A percentile compares a stretch with the other conserved stretches of the same genome.
Evolutionary conservation across 2,888 invertebrate species (phyloP).

Genomic region (Periphyllus acericola): DNA sequence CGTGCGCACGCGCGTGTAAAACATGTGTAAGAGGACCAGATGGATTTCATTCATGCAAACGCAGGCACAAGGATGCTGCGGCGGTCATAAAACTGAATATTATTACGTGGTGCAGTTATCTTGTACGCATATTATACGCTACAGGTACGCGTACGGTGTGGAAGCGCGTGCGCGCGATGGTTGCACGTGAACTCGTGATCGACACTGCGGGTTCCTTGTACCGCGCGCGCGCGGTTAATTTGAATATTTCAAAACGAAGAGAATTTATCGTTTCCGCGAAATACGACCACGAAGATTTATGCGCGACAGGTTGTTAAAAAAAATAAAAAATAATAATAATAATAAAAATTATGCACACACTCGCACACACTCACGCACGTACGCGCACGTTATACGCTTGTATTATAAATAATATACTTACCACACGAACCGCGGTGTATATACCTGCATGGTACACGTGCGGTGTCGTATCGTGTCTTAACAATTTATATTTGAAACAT

Average conservation of each 20-base stretch:
- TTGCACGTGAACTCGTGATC: slow-evolving; percentile 37
- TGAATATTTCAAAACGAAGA: slow-evolving; percentile 53
- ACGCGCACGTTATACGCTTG: too few species aligned
- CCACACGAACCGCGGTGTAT: not conserved
- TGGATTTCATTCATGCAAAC: slow-evolving; percentile 19
- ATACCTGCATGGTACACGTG: not conserved
- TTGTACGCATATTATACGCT: too few species aligned
- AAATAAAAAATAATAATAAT: slow-evolving; percentile 9
- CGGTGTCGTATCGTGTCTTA: not conserved
- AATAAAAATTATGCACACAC: not conserved
- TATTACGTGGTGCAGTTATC: not conserved
- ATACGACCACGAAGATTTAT: slow-evolving; percentile 42
- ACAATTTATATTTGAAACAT: too few species aligned
- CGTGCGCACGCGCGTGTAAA: not conserved
- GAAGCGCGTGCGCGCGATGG: not conserved
- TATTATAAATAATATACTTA: too few species aligned
- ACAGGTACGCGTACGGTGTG: not conserved
- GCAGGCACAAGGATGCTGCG: not conserved
- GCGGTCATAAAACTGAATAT: slow-evolving; percentile 5
- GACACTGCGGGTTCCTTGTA: slow-evolving; percentile 43
- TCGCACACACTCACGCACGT: not conserved
- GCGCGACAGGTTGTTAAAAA: slow-evolving; percentile 48
- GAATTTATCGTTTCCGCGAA: slow-evolving; percentile 58
- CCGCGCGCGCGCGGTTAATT: slow-evolving; percentile 22
- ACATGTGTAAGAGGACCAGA: not conserved